Conservation (phyloP, 2,113 vertebrate species). For the Erythrocercus mccallii region DNA sequence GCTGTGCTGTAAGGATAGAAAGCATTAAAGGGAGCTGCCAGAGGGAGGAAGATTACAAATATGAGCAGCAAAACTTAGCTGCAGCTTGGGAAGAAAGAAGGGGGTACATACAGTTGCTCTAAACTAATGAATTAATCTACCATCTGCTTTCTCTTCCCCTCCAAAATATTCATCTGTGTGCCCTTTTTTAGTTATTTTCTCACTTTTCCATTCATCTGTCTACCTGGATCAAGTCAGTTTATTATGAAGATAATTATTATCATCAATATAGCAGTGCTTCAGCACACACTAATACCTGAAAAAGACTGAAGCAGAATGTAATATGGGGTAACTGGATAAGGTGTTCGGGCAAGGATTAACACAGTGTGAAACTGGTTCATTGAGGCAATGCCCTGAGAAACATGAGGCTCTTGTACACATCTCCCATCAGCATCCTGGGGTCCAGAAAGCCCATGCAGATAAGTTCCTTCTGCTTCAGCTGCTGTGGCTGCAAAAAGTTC, state of each 20-base stretch:
- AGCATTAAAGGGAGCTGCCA: not conserved
- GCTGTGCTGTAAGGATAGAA: not conserved
- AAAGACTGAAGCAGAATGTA: not conserved
- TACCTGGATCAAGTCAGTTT: slow-evolving; percentile 5
- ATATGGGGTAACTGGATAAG: not conserved
- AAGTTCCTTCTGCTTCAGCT: not conserved
- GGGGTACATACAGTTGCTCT: not conserved
- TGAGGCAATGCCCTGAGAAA: not conserved
- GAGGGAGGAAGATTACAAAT: not conserved
- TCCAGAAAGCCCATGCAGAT: not conserved
- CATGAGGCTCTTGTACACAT: fast-evolving
- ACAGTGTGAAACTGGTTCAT: not conserved
- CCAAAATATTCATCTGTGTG: slow-evolving; percentile 30
- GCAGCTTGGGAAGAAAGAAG: not conserved
- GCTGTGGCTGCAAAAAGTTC: not conserved
- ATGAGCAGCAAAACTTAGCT: not conserved
- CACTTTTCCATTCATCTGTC: slow-evolving; percentile 35
- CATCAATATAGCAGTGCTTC: not conserved
- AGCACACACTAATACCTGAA: not conserved
- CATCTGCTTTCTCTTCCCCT: slow-evolving; percentile 24
- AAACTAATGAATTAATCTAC: slow-evolving; percentile 9
- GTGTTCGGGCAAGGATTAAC: not conserved
- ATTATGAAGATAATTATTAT: not conserved
- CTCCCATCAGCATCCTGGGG: not conserved
- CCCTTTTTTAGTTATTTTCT: slow-evolving; percentile 5